Evolutionary conservation across 1,140 invertebrate species (phyloP), one percentile per base, ranked within the genome.

Genomic region (Tribolium madens): DNA sequence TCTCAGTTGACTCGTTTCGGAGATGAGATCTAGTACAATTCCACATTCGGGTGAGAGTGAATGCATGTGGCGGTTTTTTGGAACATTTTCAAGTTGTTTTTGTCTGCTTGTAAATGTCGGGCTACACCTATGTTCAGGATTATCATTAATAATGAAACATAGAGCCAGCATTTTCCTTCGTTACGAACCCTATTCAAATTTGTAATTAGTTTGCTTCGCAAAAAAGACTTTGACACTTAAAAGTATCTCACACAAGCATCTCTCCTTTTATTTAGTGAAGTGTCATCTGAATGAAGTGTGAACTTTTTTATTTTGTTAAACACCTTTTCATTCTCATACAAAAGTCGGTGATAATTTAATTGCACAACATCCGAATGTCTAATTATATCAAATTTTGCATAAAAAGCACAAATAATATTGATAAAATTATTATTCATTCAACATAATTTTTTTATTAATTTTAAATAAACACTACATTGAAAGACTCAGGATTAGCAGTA

Each of bases 161-260:
- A 21, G 26, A 33, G 26, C 9, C 14, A 33, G n/a, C 13, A 42
- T 9, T 42, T 33, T 6, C 12, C n/a, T n/a, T 15, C 57, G n/a
- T 33, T 64, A 31, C n/a, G 6, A 64, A 33, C 21, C 31, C 57
- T 42, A 64, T 64, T 33, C 57, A 64, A 64, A 64, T 64, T 64
- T 64, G 31, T 64, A 64, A 64, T 64, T 64, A 64, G 57, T 64
- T 64, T 64, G 57, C 26, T 64, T 9, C 13, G 57, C 57, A 64
- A 64, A 64, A 64, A 33, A 9, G 21, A 10, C 6, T 33, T 15
- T 33, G 9, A 15, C 26, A 13, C 10, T 31, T 64, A 13, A 64
- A 64, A 64, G 12, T 64, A 33, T 64, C 12, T 15, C 26, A 3
- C 26, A 6, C 6, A 12, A 64, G 57, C 3, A 33, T n/a, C 26